Conservation (phyloP, 2,888 invertebrate species). For the Melipona bicolor region DNA sequence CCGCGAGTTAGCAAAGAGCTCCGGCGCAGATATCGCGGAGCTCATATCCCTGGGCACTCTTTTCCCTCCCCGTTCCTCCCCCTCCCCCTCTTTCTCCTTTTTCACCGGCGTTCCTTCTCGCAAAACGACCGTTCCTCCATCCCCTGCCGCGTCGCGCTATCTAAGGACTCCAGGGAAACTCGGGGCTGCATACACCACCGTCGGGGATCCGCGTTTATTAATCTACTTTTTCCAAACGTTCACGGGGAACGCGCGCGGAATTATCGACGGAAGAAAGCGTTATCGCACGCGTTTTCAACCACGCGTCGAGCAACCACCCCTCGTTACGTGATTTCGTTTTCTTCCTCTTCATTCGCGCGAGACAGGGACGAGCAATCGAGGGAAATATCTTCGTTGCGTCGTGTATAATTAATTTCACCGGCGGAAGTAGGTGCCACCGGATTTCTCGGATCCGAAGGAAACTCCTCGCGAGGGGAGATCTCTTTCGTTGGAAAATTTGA, state of each 20-base stretch:
- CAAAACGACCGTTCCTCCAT: conserved; percentile 61
- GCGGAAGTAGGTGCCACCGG: no score
- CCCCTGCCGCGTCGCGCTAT: conserved; percentile 39
- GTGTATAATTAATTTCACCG: background rate
- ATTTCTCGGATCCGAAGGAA: no score
- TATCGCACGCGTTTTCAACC: background rate
- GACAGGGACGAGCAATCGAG: no score
- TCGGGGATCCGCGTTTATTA: conserved; percentile 52
- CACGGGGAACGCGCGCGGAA: conserved; percentile 4
- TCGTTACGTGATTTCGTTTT: background rate
- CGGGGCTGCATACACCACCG: conserved; percentile 52
- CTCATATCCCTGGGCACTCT: conserved; percentile 69
- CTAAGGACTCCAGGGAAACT: conserved; percentile 60
- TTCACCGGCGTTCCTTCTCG: conserved; percentile 52
- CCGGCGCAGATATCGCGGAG: conserved; percentile 63
- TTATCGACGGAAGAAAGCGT: background rate
- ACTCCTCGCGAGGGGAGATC: no score
- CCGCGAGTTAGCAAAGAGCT: conserved; percentile 64
- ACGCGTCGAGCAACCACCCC: no score
- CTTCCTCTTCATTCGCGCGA: background rate
- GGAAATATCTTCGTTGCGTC: background rate
- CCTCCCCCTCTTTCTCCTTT: conserved; percentile 21
- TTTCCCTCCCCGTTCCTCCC: conserved; percentile 50
- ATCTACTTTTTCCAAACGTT: conserved; percentile 30
- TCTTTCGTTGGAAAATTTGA: no score